Base-by-base conservation (phyloP, 2,113 vertebrate genomes). In the Neolamprologus toae region DNA sequence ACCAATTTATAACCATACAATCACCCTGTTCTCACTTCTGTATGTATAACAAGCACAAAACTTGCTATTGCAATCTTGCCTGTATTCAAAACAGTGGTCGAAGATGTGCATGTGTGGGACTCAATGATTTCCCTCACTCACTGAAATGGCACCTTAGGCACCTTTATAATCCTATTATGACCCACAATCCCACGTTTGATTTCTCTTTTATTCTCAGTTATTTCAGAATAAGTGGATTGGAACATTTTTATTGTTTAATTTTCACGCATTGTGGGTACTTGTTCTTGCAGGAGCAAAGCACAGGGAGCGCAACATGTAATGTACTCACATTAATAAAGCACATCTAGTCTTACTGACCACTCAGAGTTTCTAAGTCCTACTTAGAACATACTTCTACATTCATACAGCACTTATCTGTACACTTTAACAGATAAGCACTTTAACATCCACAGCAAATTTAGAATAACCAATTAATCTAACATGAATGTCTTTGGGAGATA, bases 21-120 rank as follows among this genome's bases (percentile, higher is more conserved):
- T 21, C n/a, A 71, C 0, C 3, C n/a, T 71, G 66, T 71, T 40
- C 66, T 71, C n/a, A 42, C n/a, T 45, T 45, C 37, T 73, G 68
- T 73, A 73, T 73, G 31, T 66, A 8, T 66, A 35, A 66, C 17
- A 66, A 66, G 61, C 61, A 3, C 61, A 0, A 35, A 35, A 66
- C 61, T 1, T 37, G 33, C 61, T 8, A 3, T 37, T 68, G 61
- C 11, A 4, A 68, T n/a, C 61, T 68, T 37, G 19, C 19, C 0
- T 68, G 33, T 68, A 68, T 68, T 68, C 61, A 68, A 68, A 68
- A 68, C 61, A 68, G 19, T 37, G 33, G 10, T 35, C 9, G 10
- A 21, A 0, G 61, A 66, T 10, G 1, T 66, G 0, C 33, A 68
- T 13, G 1, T 37, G 61, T 68, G 33, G 33, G 11, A 68, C 61